phyloP scores from a whole-genome alignment of 2,113 vertebrate genomes.

The Cyphomyrus plagiostoma region DNA sequence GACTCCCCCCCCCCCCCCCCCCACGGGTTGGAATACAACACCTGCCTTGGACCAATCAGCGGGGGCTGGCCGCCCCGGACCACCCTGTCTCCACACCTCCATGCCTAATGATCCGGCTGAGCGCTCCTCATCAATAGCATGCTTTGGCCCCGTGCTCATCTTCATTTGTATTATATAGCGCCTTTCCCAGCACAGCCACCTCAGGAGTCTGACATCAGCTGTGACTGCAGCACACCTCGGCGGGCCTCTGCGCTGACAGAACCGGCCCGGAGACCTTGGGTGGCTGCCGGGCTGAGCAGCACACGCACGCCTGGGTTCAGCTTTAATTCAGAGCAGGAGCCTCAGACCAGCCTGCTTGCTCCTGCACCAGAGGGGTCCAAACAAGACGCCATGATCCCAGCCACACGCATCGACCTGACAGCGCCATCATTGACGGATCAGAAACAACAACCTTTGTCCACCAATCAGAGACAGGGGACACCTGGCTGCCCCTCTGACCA shows the following conservation, averaged over 20 bases:
- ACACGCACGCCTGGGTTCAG: background rate
- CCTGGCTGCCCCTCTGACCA: background rate
- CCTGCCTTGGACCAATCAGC: background rate
- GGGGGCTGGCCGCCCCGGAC: background rate
- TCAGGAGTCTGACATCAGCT: background rate
- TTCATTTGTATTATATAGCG: background rate
- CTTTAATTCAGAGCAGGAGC: background rate
- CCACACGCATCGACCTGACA: background rate
- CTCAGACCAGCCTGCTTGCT: conserved; percentile 46
- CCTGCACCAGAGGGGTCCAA: conserved; percentile 43
- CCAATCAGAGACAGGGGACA: background rate
- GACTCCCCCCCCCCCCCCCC: background rate
- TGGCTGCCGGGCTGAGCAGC: background rate
- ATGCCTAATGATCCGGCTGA: background rate
- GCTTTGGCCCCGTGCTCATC: background rate
- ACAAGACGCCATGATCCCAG: conserved; percentile 39
- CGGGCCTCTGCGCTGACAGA: background rate
- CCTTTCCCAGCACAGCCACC: background rate
- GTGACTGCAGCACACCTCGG: background rate
- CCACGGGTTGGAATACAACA: background rate
- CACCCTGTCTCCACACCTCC: background rate
- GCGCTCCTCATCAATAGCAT: background rate
- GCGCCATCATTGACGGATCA: background rate
- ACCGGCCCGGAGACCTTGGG: background rate
- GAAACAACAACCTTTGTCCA: background rate